Conservation (phyloP, 2,888 invertebrate genomes). For the Polyommatus iphigenia region DNA sequence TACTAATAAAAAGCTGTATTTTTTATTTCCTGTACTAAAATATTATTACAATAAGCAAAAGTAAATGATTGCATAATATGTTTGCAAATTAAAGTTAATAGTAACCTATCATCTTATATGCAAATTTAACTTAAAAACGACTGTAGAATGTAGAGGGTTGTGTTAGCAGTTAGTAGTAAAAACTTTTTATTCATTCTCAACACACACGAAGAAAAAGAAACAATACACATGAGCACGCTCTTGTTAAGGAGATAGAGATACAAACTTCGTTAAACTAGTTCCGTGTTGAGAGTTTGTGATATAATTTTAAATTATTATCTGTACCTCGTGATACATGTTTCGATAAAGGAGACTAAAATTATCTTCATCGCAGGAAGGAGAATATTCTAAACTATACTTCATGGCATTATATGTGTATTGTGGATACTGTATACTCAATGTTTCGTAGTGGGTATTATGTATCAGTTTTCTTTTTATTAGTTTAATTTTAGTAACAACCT, state of each 20-base stretch:
- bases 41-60: neutral
- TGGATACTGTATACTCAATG: too few relatives aligned
- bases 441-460: too few relatives aligned
- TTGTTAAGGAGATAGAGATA: slow-evolving; percentile 4
- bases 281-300: slow-evolving; percentile 10
- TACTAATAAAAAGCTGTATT: neutral
- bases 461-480: too few relatives aligned
- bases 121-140: too few relatives aligned
- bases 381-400: neutral
- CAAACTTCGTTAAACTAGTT: neutral
- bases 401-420: too few relatives aligned
- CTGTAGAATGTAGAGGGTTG: neutral
- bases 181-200: neutral
- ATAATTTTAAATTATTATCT: neutral
- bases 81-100: too few relatives aligned
- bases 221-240: neutral
- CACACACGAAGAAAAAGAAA: neutral
- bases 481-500: too few relatives aligned
- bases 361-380: neutral
- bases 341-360: neutral
- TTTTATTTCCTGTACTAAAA: neutral
- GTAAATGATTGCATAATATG: too few relatives aligned
- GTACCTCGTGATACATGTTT: neutral
- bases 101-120: too few relatives aligned
- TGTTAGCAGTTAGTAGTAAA: neutral